phyloP scores from a whole-genome alignment of 1,140 invertebrate species.

The Cotesia glomerata region DNA sequence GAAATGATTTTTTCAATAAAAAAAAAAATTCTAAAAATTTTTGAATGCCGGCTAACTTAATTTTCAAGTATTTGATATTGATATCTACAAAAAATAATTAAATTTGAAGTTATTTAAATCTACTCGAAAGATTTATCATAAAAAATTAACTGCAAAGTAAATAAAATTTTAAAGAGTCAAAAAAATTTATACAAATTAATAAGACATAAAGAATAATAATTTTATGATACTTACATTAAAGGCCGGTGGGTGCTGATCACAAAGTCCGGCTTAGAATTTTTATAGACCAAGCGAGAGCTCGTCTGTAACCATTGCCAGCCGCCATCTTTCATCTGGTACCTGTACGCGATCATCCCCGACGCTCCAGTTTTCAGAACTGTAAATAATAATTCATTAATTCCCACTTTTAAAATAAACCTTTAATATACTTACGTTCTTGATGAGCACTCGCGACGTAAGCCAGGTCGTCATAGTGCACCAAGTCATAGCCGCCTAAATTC shows the following conservation, averaged over 20 bases:
- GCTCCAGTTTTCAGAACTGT: constrained; percentile 97
- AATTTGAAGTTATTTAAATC: too few species aligned
- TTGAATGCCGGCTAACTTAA: too few species aligned
- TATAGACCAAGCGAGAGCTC: constrained; percentile 95
- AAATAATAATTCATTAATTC: constrained; percentile 48
- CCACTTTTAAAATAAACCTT: neutral
- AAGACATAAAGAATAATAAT: too few species aligned
- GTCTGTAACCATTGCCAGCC: constrained; percentile 99
- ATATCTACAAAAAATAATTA: too few species aligned
- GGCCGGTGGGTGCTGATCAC: constrained; percentile 97
- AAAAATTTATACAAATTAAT: too few species aligned
- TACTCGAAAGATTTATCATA: too few species aligned
- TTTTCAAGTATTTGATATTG: too few species aligned
- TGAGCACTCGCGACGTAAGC: constrained; percentile 98
- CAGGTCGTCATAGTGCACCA: constrained; percentile 96
- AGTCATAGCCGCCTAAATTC: constrained; percentile 93
- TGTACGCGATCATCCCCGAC: constrained; percentile 97
- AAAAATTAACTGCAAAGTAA: too few species aligned
- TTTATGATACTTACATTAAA: constrained; percentile 81
- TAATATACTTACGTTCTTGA: constrained; percentile 88
- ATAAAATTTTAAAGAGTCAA: too few species aligned
- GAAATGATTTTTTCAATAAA: too few species aligned
- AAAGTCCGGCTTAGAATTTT: constrained; percentile 99
- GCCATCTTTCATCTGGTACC: constrained; percentile 91
- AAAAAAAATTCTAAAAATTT: too few species aligned